phyloP scores from a whole-genome alignment of 2,113 vertebrate genomes.

The Labeo rohita region DNA sequence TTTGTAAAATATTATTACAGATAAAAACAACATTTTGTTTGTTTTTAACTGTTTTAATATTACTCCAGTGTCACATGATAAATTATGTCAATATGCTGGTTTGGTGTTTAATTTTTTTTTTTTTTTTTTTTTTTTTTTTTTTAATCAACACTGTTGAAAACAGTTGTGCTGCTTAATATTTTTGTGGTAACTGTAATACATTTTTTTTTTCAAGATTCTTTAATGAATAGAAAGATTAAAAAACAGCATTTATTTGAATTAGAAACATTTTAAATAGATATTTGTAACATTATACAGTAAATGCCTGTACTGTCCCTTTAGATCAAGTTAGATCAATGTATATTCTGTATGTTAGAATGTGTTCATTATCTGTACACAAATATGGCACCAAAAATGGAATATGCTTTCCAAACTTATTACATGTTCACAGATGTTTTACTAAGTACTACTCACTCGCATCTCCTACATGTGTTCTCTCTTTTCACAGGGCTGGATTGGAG shows the following conservation, averaged over 20 bases:
- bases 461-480: conserved; percentile 41
- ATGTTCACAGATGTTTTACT: not conserved
- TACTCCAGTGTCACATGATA: not conserved
- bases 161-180: not conserved
- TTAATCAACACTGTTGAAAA: no score
- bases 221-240: no score
- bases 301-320: no score
- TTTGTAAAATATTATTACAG: not conserved
- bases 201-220: not conserved
- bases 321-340: no score
- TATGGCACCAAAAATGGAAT: not conserved
- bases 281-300: no score
- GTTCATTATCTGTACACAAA: not conserved
- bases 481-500: conserved; percentile 81
- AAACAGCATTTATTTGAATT: no score
- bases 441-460: not conserved
- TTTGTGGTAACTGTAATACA: not conserved
- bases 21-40: not conserved
- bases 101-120: not conserved
- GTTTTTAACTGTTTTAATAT: no score
- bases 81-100: not conserved
- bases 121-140: no score
- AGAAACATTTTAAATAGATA: no score
- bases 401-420: not conserved
- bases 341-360: no score